Percentiles rank a stretch among this genome's conserved stretches.
phyloP scores from a whole-genome alignment of 2,888 invertebrate genomes.

The Peribatodes rhomboidaria region DNA sequence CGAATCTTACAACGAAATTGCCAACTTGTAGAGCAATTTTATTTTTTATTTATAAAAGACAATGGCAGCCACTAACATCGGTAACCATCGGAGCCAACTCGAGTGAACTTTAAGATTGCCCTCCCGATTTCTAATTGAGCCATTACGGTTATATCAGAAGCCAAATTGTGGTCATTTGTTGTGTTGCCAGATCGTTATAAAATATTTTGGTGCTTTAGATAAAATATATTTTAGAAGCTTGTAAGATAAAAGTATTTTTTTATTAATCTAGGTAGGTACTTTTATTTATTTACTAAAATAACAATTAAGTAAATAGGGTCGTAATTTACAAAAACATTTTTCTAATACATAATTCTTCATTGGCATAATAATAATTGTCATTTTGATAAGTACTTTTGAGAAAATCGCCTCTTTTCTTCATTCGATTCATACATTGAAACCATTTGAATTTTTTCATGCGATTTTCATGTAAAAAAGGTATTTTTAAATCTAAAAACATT shows the following conservation, averaged over 20 bases:
- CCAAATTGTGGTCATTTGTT: slow-evolving; percentile 40
- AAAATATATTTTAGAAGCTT: not conserved
- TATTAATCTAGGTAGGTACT: not conserved
- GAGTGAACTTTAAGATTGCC: slow-evolving; percentile 33
- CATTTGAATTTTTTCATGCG: not conserved
- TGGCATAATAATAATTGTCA: too few relatives aligned
- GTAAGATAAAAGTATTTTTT: not conserved
- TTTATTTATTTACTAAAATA: not conserved
- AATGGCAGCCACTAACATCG: not conserved
- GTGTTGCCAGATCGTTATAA: slow-evolving; percentile 23
- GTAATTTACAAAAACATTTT: too few relatives aligned
- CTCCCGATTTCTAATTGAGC: slow-evolving; percentile 45
- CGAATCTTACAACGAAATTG: not conserved
- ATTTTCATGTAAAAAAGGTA: not conserved
- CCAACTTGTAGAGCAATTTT: not conserved
- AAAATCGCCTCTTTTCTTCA: too few relatives aligned
- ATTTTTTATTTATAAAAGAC: not conserved
- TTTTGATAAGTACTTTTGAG: too few relatives aligned
- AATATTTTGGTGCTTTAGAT: not conserved
- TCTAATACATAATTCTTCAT: too few relatives aligned
- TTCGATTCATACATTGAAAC: not conserved
- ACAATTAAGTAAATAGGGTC: too few relatives aligned
- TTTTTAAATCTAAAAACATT: not conserved
- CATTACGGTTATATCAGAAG: slow-evolving; percentile 44
- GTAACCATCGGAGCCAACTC: slow-evolving; percentile 6